Conservation (phyloP, 2,888 invertebrate species). For the Hypselothyrea guttata region DNA sequence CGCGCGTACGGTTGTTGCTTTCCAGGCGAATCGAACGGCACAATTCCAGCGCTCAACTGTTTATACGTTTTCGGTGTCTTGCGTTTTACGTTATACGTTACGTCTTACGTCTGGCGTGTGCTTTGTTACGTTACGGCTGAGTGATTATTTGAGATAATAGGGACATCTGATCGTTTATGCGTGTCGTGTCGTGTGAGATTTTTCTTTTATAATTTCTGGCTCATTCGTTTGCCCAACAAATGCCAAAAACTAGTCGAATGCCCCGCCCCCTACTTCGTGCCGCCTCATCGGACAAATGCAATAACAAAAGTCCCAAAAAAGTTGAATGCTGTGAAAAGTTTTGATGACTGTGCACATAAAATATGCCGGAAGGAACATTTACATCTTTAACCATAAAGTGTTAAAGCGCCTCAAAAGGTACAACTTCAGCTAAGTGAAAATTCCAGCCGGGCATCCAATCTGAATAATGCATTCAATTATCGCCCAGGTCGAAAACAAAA, state of each 20-base stretch:
- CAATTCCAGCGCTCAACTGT: slow-evolving; percentile 9
- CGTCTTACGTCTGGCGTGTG: slow-evolving; percentile 4
- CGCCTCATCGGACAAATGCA: slow-evolving; percentile 46
- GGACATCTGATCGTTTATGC: slow-evolving; percentile 67
- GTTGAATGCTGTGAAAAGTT: slow-evolving; percentile 56
- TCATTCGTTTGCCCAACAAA: slow-evolving; percentile 11
- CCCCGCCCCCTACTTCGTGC: slow-evolving; percentile 25
- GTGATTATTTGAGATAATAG: slow-evolving; percentile 26
- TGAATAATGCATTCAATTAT: slow-evolving; percentile 71
- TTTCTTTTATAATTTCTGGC: slow-evolving; percentile 10
- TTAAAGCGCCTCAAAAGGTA: slow-evolving; percentile 64
- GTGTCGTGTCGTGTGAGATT: slow-evolving; percentile 16
- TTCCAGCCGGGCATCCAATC: slow-evolving; percentile 1
- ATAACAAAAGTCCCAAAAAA: slow-evolving; percentile 24
- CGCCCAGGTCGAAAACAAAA: no score
- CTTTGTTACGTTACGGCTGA: not conserved
- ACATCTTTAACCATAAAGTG: slow-evolving; percentile 57
- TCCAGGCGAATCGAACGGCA: slow-evolving; percentile 25
- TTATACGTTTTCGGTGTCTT: slow-evolving; percentile 2
- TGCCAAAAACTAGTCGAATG: slow-evolving; percentile 29
- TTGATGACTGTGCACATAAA: slow-evolving; percentile 59
- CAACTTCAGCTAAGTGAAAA: slow-evolving; percentile 31
- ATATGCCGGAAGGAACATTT: slow-evolving; percentile 65
- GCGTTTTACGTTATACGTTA: slow-evolving; percentile 14
- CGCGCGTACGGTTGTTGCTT: slow-evolving; percentile 62